phyloP scores from a whole-genome alignment of 2,888 invertebrate genomes.

The Helleia helle region DNA sequence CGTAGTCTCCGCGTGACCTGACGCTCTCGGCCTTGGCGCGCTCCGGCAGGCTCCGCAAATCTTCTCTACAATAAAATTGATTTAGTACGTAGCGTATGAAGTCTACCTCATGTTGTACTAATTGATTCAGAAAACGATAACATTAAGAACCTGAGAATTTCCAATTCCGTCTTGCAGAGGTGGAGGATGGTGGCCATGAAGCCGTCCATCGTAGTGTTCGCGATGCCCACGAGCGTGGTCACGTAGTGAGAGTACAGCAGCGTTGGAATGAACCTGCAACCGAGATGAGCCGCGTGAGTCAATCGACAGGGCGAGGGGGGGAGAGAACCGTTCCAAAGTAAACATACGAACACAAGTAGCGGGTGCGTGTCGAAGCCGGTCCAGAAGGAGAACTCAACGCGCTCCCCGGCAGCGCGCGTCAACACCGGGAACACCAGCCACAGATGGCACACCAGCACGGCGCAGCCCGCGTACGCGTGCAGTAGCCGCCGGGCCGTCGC shows the following conservation, averaged over 20 bases:
- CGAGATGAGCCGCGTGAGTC: neutral
- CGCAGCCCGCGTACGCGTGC: slow-evolving; percentile 31
- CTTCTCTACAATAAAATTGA: neutral
- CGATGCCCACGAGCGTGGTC: slow-evolving; percentile 55
- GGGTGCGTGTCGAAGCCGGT: slow-evolving; percentile 20
- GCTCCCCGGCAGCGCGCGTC: slow-evolving; percentile 26
- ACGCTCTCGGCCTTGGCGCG: neutral
- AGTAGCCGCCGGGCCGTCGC: slow-evolving; percentile 25
- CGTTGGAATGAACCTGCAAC: slow-evolving; percentile 38
- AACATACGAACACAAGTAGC: slow-evolving; percentile 13
- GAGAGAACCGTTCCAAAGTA: neutral
- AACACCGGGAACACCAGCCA: slow-evolving; percentile 42
- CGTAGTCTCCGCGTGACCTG: neutral
- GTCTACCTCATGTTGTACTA: slow-evolving; percentile 36
- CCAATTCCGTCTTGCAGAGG: slow-evolving; percentile 50
- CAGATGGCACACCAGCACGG: slow-evolving; percentile 47
- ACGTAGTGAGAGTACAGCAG: slow-evolving; percentile 52
- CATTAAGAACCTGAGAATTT: slow-evolving; percentile 39
- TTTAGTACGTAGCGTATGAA: slow-evolving; percentile 9
- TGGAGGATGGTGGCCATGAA: slow-evolving; percentile 52
- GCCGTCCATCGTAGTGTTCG: slow-evolving; percentile 66
- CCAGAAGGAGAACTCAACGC: slow-evolving; percentile 37
- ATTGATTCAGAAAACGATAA: neutral
- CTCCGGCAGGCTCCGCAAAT: slow-evolving; percentile 1
- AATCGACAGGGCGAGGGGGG: neutral